Conservation (phyloP, 2,113 vertebrate species). For the Orthonyx spaldingii region DNA sequence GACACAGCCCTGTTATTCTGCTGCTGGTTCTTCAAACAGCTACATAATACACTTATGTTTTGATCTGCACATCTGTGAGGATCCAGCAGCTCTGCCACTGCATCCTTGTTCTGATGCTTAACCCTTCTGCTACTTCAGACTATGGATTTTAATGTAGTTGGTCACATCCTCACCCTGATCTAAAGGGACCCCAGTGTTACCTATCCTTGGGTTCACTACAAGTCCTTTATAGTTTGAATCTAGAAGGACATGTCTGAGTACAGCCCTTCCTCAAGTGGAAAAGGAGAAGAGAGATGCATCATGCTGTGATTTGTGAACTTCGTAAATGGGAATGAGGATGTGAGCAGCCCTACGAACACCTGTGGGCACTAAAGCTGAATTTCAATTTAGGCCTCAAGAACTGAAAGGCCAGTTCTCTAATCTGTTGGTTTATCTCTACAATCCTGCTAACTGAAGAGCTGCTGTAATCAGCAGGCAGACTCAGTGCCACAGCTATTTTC, state of each 20-base stretch:
- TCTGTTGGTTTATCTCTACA: background rate
- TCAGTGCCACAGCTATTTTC: slow-evolving; percentile 30
- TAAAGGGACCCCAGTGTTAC: accelerated
- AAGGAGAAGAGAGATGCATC: background rate
- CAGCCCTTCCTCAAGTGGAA: background rate
- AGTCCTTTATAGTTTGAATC: background rate
- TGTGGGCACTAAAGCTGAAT: background rate
- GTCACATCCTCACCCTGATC: background rate
- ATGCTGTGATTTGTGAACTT: background rate
- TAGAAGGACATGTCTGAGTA: background rate
- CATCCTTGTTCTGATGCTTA: background rate
- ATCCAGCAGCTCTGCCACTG: background rate
- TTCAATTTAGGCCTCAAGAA: background rate
- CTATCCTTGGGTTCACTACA: no score
- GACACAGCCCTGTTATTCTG: slow-evolving; percentile 20
- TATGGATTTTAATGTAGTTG: background rate
- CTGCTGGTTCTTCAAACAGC: background rate
- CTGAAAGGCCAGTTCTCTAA: background rate
- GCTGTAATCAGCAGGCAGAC: slow-evolving; percentile 30
- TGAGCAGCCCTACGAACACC: background rate
- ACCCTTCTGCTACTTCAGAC: background rate
- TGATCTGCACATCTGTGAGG: slow-evolving; percentile 3
- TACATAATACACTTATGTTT: background rate
- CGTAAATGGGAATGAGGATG: background rate
- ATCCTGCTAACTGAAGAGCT: background rate